phyloP scores from a whole-genome alignment of 2,888 invertebrate genomes.

The Noctua pronuba region DNA sequence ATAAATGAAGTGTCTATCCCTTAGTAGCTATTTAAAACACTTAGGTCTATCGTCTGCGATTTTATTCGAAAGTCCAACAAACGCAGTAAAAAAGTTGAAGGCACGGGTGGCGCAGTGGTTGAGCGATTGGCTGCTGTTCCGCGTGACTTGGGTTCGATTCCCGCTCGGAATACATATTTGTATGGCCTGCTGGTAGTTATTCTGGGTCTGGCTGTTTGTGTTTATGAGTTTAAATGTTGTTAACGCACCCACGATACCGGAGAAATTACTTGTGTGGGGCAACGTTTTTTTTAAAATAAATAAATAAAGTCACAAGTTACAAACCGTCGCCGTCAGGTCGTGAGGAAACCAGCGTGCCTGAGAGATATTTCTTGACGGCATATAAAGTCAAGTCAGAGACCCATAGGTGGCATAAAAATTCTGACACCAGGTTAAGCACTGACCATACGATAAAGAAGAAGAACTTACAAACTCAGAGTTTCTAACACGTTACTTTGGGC shows the following conservation, averaged over 20 bases:
- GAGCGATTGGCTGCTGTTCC: too few species aligned
- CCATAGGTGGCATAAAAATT: too few species aligned
- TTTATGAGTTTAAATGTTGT: background rate
- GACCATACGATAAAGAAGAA: too few species aligned
- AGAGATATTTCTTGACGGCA: too few species aligned
- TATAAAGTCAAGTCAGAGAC: too few species aligned
- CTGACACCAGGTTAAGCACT: too few species aligned
- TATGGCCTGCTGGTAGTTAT: background rate
- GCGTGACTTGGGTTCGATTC: too few species aligned
- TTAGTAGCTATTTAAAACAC: background rate
- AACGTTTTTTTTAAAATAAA: background rate
- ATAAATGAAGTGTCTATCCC: background rate
- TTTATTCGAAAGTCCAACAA: background rate
- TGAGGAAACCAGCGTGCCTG: too few species aligned
- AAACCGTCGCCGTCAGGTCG: too few species aligned
- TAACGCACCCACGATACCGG: background rate
- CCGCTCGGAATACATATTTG: background rate
- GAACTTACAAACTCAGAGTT: background rate
- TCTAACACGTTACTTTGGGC: background rate
- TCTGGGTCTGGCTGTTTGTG: background rate
- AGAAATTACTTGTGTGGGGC: background rate
- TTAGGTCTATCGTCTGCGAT: background rate
- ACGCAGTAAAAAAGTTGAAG: too few species aligned
- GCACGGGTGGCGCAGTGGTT: too few species aligned
- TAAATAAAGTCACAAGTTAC: background rate